A percentile compares a stretch with the other conserved stretches of the same genome.
phyloP scores from a whole-genome alignment of 2,888 invertebrate genomes.

The Epistrophe grossulariae region DNA sequence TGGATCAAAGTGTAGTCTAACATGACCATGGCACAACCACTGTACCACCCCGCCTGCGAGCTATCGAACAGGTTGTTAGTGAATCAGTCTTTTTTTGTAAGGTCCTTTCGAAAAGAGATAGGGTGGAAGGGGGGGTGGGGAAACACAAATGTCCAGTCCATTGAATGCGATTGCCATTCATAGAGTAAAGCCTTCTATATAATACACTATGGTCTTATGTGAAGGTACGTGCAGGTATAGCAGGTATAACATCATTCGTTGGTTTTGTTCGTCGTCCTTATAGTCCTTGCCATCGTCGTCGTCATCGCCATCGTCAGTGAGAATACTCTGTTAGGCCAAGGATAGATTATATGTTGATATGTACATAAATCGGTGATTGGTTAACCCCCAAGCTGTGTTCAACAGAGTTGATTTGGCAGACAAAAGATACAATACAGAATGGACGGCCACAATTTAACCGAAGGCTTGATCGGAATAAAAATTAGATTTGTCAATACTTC shows the following conservation, averaged over 20 bases:
- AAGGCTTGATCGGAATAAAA: conserved; percentile 51
- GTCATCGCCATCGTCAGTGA: conserved; percentile 7
- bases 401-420: conserved; percentile 56
- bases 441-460: conserved; percentile 49
- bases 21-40: conserved; percentile 55
- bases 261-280: conserved; percentile 28
- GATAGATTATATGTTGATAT: neutral
- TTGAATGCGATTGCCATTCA: conserved; percentile 66
- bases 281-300: conserved; percentile 11
- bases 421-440: conserved; percentile 51
- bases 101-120: conserved; percentile 18
- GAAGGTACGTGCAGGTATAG: conserved; percentile 46
- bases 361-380: conserved; percentile 37
- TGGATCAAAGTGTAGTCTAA: conserved; percentile 52
- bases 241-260: conserved; percentile 26
- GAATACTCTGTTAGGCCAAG: neutral
- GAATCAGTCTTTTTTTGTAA: conserved; percentile 31
- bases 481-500: conserved; percentile 47
- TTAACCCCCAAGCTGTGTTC: conserved; percentile 47
- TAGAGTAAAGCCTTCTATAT: conserved; percentile 37
- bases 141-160: conserved; percentile 46
- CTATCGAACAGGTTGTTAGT: conserved; percentile 71
- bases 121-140: neutral
- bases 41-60: conserved; percentile 29
- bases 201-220: conserved; percentile 39